These are phyloP conservation scores for Halcyon chelicuti DNA, from an alignment of 2,797 vertebrate genomes.

Conservation along the genomic window DNA sequence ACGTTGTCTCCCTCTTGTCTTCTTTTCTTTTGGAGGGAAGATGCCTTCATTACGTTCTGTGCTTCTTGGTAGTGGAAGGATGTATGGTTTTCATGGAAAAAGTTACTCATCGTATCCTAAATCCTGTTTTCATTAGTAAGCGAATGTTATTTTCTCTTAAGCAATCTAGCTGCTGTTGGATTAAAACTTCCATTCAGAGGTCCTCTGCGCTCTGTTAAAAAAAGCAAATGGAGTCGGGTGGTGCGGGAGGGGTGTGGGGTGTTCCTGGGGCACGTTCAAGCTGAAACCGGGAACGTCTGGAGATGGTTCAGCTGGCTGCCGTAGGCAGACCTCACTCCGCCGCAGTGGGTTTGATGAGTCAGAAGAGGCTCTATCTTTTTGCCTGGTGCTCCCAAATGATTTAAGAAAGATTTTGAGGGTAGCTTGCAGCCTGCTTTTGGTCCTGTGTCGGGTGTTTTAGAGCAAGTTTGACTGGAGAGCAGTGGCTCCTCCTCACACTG, in stretches of 20 bases:
- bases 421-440: background rate
- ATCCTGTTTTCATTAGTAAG: slow-evolving; percentile 49
- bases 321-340: background rate
- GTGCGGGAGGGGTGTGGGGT: accelerated
- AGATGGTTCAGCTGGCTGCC: background rate
- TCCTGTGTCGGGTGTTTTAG: accelerated
- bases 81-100: slow-evolving; percentile 46
- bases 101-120: slow-evolving; percentile 12
- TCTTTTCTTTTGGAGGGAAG: slow-evolving; percentile 6
- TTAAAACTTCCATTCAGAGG: background rate
- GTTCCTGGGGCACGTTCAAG: accelerated
- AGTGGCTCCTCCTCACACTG: background rate
- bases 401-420: background rate
- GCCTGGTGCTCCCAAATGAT: background rate
- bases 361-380: background rate
- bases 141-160: background rate
- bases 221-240: background rate
- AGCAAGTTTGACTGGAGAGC: background rate
- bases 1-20: background rate
- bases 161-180: slow-evolving; percentile 42
- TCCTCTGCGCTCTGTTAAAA: background rate
- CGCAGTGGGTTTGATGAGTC: background rate
- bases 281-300: background rate
- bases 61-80: background rate
- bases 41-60: background rate